phyloP scores from a whole-genome alignment of 2,888 invertebrate species.

The Melanostoma scalare region DNA sequence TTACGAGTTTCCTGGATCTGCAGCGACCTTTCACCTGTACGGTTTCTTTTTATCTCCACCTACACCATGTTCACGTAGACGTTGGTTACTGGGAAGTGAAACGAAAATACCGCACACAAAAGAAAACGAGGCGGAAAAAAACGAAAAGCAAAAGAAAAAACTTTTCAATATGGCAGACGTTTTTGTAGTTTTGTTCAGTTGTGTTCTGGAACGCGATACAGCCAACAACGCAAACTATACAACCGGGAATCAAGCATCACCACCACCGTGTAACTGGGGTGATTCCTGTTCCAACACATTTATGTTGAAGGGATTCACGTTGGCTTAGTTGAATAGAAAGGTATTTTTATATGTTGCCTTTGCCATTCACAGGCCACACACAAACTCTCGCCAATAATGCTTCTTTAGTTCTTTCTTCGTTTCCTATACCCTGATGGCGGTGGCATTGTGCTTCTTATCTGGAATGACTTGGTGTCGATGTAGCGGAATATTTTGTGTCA shows the following conservation, averaged over 20 bases:
- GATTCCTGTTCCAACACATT: neutral
- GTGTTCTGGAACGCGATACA: conserved; percentile 50
- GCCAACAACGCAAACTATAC: conserved; percentile 32
- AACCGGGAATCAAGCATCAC: conserved; percentile 33
- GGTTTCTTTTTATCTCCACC: conserved; percentile 19
- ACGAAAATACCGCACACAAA: conserved; percentile 34
- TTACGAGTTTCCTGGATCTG: conserved; percentile 33
- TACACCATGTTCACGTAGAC: conserved; percentile 24
- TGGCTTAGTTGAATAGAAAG: conserved; percentile 54
- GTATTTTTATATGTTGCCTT: conserved; percentile 24
- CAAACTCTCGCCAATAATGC: neutral
- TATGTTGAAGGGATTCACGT: conserved; percentile 29
- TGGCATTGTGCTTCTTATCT: conserved; percentile 15
- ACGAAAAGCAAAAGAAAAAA: conserved; percentile 16
- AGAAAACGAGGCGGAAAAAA: conserved; percentile 18
- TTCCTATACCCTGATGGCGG: neutral
- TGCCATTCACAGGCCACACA: neutral
- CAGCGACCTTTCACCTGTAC: conserved; percentile 3
- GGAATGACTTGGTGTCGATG: conserved; percentile 31
- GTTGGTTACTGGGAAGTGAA: conserved; percentile 2
- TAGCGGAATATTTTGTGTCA: conserved; percentile 44
- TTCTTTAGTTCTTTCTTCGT: neutral
- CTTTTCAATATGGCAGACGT: conserved; percentile 26
- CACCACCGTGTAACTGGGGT: neutral
- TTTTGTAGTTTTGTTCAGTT: conserved; percentile 50